Evolutionary conservation across 2,888 invertebrate species (phyloP).

Genomic region (Napeogenes sylphis): DNA sequence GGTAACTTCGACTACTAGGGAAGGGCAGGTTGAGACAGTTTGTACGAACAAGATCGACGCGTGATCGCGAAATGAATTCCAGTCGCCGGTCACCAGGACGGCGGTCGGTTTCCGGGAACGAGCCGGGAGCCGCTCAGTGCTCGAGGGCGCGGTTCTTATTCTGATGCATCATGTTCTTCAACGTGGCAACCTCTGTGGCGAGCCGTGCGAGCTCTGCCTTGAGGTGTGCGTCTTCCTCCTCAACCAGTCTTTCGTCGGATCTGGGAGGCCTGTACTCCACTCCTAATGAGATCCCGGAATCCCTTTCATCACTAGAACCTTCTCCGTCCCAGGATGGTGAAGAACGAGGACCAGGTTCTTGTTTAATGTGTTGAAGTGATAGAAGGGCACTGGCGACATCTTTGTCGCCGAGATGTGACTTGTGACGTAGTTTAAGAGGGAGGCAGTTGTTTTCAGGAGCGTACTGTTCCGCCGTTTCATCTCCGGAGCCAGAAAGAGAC

Average conservation of each 20-base stretch:
- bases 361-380: slow-evolving; percentile 91
- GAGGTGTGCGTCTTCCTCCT: slow-evolving; percentile 84
- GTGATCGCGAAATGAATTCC: slow-evolving; percentile 31
- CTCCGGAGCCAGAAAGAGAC: slow-evolving; percentile 82
- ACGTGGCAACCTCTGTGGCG: slow-evolving; percentile 93
- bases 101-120: slow-evolving; percentile 6
- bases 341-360: slow-evolving; percentile 87
- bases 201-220: slow-evolving; percentile 92
- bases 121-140: slow-evolving; percentile 57
- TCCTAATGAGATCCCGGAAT: slow-evolving; percentile 92
- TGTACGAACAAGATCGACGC: slow-evolving; percentile 58
- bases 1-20: slow-evolving; percentile 69
- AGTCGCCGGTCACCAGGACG: slow-evolving; percentile 26
- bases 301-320: slow-evolving; percentile 92
- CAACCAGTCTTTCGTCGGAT: slow-evolving; percentile 59
- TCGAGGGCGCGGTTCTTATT: slow-evolving; percentile 73
- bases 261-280: slow-evolving; percentile 79
- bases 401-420: slow-evolving; percentile 92
- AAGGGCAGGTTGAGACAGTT: slow-evolving; percentile 60
- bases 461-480: slow-evolving; percentile 70
- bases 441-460: slow-evolving; percentile 86
- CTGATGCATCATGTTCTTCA: slow-evolving; percentile 88
- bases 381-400: slow-evolving; percentile 90
- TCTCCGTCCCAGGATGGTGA: slow-evolving; percentile 93
- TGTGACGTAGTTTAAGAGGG: slow-evolving; percentile 94